Base-by-base conservation (phyloP, 1,140 invertebrate genomes). In the Eurosta solidaginis region DNA sequence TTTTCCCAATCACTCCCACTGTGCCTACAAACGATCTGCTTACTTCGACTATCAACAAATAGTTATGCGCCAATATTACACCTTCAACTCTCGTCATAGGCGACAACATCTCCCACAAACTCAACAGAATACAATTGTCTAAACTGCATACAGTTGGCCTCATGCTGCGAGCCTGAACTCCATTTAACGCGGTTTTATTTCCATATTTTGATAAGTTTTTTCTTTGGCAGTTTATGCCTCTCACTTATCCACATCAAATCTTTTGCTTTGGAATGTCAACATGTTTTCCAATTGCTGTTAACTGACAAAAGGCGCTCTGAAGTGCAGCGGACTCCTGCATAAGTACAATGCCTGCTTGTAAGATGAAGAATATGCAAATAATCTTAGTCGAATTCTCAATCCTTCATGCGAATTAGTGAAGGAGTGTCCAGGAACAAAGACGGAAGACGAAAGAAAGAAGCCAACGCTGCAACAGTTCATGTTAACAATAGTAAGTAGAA, bases 181-280 rank as follows among this genome's bases (percentile, higher is more conserved):
- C 59, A 68, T 68, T 68, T 68, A 40, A 68, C 59, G 59, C 59
- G 29, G 17, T 42, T 36, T n/a, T n/a, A n/a, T n/a, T 27, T 10
- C 59, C 20, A 68, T 68, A 68, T 22, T 68, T 68, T 40, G 59
- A 42, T 7, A 17, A 68, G 9, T 22, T 10, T 54, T 33, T 68
- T 36, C 40, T 68, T 68, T 20, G 36, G 59, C 17, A 68, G 10
- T 68, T 68, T 68, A 36, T 68, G 59, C 59, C 10, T 2, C 33
- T 9, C 36, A 3, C 27, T n/a, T 68, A 68, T 68, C 59, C 59
- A 40, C 33, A 36, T 40, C 59, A 68, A 68, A 68, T 68, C 59
- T 68, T n/a, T 40, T 40, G 7, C 59, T 68, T 10, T 12, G 59
- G 59, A 68, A 68, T 68, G 59, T 68, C 59, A 40, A 68, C 59